phyloP scores from a whole-genome alignment of 2,113 vertebrate species.

The Stictonetta naevosa region DNA sequence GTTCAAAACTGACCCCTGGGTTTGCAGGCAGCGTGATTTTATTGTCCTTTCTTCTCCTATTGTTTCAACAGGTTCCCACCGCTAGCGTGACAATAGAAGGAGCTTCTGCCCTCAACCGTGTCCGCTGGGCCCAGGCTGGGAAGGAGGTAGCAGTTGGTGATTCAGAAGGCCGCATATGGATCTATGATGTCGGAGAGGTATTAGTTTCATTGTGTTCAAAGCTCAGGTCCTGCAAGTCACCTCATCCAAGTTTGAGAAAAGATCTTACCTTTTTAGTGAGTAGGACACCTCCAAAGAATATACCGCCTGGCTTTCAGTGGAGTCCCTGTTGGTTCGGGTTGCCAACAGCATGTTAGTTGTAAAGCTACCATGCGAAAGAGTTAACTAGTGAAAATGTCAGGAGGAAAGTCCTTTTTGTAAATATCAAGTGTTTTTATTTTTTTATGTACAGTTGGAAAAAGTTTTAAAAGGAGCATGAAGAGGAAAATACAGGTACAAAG shows the following conservation, averaged over 20 bases:
- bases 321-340: neutral
- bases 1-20: neutral
- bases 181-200: conserved; percentile 99
- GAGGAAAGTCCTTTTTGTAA: neutral
- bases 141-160: conserved; percentile 97
- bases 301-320: neutral
- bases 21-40: conserved; percentile 1
- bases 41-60: conserved; percentile 22
- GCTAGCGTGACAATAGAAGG: conserved; percentile 95
- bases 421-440: neutral
- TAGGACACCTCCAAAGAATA: neutral
- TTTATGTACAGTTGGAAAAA: neutral
- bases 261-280: neutral
- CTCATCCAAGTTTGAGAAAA: neutral
- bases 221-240: neutral
- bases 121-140: conserved; percentile 93
- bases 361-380: neutral
- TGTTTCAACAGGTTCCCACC: conserved; percentile 87
- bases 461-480: neutral
- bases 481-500: neutral
- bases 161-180: conserved; percentile 95
- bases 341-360: neutral
- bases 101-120: conserved; percentile 93
- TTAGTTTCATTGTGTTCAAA: neutral
- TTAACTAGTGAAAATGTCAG: neutral